phyloP scores from a whole-genome alignment of 2,888 invertebrate genomes.

The Lithophane leautieri region DNA sequence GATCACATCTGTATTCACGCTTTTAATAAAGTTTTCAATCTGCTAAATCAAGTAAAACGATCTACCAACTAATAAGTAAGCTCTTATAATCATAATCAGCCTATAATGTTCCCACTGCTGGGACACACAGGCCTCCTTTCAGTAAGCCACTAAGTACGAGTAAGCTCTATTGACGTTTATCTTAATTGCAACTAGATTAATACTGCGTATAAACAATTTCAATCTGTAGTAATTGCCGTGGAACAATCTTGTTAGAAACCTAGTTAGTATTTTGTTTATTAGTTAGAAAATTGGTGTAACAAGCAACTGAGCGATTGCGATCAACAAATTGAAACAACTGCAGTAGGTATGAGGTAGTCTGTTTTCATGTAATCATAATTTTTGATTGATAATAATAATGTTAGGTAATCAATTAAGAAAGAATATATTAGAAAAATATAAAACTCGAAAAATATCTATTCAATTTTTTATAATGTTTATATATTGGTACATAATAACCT shows the following conservation, averaged over 20 bases:
- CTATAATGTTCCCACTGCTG: no score
- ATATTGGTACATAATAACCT: neutral
- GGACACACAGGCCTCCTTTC: no score
- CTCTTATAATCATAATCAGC: no score
- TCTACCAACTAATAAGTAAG: constrained; percentile 14
- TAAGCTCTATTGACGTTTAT: constrained; percentile 34
- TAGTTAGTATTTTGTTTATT: constrained; percentile 43
- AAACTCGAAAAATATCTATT: neutral
- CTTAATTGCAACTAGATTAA: constrained; percentile 46
- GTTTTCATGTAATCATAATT: constrained; percentile 35
- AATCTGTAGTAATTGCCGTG: constrained; percentile 43
- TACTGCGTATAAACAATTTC: constrained; percentile 39
- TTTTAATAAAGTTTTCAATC: constrained; percentile 34
- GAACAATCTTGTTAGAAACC: constrained; percentile 49
- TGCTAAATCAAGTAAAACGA: constrained; percentile 16
- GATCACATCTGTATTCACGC: constrained; percentile 8
- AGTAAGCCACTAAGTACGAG: no score
- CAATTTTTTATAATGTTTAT: neutral
- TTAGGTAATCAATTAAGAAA: constrained; percentile 21
- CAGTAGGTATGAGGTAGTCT: constrained; percentile 40
- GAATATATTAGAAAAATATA: neutral
- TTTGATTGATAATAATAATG: constrained; percentile 20
- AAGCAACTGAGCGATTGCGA: constrained; percentile 31
- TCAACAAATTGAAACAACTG: constrained; percentile 23
- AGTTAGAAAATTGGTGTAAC: constrained; percentile 51